Evolutionary conservation across 2,888 invertebrate species (phyloP).

Genomic region (Clusia tigrina): DNA sequence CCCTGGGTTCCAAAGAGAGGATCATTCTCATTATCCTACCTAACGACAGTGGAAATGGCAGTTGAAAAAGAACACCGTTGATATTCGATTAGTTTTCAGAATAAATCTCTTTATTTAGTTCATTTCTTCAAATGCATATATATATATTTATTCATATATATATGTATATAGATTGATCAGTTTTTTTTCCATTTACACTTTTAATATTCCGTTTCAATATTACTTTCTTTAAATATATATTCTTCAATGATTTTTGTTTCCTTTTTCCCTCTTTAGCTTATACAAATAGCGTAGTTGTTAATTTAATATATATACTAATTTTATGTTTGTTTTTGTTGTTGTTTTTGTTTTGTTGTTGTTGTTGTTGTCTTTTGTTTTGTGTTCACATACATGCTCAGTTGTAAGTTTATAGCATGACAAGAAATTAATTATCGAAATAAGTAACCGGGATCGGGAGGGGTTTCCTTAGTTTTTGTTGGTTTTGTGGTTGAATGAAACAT

Average conservation of each 20-base stretch:
- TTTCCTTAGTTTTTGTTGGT: too few species aligned
- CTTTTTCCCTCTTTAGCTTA: background rate
- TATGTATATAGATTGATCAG: too few species aligned
- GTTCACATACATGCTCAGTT: slow-evolving; percentile 6
- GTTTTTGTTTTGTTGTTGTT: background rate
- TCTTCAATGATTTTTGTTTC: slow-evolving; percentile 3
- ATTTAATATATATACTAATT: background rate
- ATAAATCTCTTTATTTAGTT: slow-evolving; percentile 53
- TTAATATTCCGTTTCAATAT: background rate
- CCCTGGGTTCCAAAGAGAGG: too few species aligned
- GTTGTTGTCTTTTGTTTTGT: background rate
- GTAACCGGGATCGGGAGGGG: too few species aligned
- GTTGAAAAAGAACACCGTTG: background rate
- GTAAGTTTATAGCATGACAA: too few species aligned
- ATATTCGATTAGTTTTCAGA: slow-evolving; percentile 45
- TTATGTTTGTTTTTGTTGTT: background rate
- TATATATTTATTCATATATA: too few species aligned
- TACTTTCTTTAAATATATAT: background rate
- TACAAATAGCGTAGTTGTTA: background rate
- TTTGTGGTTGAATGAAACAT: too few species aligned
- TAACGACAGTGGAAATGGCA: background rate
- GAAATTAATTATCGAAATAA: too few species aligned
- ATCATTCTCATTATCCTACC: too few species aligned
- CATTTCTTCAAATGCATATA: slow-evolving; percentile 32
- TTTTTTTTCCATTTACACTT: slow-evolving; percentile 6